A percentile compares a stretch with the other conserved stretches of the same genome.
Evolutionary conservation across 2,113 vertebrate genomes (phyloP).

Genomic region (Apus apus): DNA sequence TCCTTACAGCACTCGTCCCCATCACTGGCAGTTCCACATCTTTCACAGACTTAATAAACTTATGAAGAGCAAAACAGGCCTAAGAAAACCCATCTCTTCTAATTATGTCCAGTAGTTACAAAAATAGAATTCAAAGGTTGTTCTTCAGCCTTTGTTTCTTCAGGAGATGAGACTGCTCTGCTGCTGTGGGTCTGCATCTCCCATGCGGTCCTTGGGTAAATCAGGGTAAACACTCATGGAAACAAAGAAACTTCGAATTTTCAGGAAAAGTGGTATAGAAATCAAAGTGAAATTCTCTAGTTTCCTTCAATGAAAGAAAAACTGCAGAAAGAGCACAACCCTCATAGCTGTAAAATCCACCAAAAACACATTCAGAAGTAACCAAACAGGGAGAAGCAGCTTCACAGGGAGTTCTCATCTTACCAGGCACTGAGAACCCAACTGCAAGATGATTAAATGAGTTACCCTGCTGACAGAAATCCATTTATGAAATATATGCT

Average conservation of each 20-base stretch:
- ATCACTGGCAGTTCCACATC: not conserved
- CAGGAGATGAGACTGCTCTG: not conserved
- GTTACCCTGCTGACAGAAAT: not conserved
- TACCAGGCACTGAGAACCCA: not conserved
- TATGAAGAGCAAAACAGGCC: not conserved
- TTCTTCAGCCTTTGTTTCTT: not conserved
- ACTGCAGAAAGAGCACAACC: not conserved
- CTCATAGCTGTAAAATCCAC: not conserved
- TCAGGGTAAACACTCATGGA: accelerated
- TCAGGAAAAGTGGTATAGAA: not conserved
- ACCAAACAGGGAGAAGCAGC: not conserved
- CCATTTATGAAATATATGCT: not conserved
- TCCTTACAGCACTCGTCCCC: accelerated
- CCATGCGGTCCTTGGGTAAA: not conserved
- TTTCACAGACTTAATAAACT: not conserved
- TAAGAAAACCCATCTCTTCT: not conserved
- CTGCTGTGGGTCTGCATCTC: accelerated
- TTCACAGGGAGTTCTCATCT: accelerated
- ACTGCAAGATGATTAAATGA: not conserved
- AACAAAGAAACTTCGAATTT: not conserved
- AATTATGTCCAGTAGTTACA: not conserved
- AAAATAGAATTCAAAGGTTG: not conserved
- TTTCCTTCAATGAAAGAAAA: not conserved
- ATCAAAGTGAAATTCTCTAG: not conserved
- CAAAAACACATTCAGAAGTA: not conserved